Conservation (phyloP, 2,888 invertebrate genomes). For the Beris morrisii region DNA sequence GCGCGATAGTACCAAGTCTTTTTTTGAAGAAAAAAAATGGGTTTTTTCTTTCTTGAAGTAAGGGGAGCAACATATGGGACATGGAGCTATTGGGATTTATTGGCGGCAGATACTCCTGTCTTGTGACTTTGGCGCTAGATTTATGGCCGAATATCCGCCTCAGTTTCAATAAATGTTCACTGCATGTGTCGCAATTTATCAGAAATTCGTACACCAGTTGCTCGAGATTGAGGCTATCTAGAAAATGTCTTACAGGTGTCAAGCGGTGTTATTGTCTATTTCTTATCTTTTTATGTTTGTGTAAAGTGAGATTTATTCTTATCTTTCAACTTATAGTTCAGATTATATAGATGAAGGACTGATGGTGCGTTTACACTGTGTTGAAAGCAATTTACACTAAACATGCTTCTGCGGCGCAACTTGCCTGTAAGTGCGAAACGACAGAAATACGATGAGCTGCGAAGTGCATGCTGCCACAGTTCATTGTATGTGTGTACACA, state of each 20-base stretch:
- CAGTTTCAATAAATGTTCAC: conserved; percentile 39
- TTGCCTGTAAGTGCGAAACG: too few species aligned
- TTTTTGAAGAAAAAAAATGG: neutral
- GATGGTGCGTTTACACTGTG: too few species aligned
- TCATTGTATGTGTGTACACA: too few species aligned
- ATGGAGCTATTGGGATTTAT: conserved; percentile 29
- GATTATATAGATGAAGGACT: too few species aligned
- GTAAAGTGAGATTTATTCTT: too few species aligned
- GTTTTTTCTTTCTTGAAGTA: conserved; percentile 3
- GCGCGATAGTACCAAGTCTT: neutral
- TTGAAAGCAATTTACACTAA: too few species aligned
- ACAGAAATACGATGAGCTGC: too few species aligned
- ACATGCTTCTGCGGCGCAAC: too few species aligned
- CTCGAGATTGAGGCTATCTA: conserved; percentile 21
- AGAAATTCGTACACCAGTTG: conserved; percentile 35
- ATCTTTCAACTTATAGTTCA: too few species aligned
- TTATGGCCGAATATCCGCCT: conserved; percentile 38
- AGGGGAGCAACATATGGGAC: conserved; percentile 26
- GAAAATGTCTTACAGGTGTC: conserved; percentile 35
- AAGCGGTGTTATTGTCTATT: conserved; percentile 17
- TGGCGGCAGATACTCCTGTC: conserved; percentile 22
- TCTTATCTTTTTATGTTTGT: neutral
- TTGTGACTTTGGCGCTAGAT: conserved; percentile 31
- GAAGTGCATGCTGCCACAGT: too few species aligned
- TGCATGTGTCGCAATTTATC: conserved; percentile 38